Base-by-base conservation (phyloP, 2,888 invertebrate genomes). In the Himalopsyche tibetana region DNA sequence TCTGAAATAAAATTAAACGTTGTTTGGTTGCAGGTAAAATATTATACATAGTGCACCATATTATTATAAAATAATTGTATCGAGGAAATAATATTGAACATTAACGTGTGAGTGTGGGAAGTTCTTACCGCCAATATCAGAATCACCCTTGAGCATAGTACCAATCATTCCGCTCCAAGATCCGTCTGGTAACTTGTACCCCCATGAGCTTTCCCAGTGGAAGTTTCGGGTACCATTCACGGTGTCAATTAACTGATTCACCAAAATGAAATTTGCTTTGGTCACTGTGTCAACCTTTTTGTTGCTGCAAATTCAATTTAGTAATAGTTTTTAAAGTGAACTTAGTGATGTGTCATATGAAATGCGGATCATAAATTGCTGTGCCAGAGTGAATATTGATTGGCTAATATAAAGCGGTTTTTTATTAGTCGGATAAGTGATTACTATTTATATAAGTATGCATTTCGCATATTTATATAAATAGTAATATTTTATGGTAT, bases 131-230 rank as follows among this genome's bases (percentile, higher is more conserved):
- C 91, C 91, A 36, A 92, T 88, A 85, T 92, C 91, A n/a, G 90
- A 90, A 85, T 91, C 90, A 4, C 90, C 89, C 6, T 90, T 90
- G 8, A 90, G 89, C 87, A 92, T 82, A 88, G 90, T 89, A 11
- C 91, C 91, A 17, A 90, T 90, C 90, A 91, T 90, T 0, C 91
- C 92, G 84, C 86, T 90, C 90, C 90, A 91, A 0, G 91, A 91
- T 0, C 91, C 91, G 83, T 91, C 91, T 42, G 90, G 88, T 51
- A 88, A 87, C 4, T 86, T 89, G 87, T 91, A 91, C 8, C 92
- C 92, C 91, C 91, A 92, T 12, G 88, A 89, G 55, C 89, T 51
- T 4, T 88, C 89, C 6, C 87, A 83, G 42, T 89, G 89, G 79
- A 90, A 90, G 15, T 86, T 89, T 4, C 90, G 87, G 89, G 91